A percentile compares a stretch with the other conserved stretches of the same genome.
phyloP scores from a whole-genome alignment of 1,140 invertebrate species.

The Diabrotica undecimpunctata region DNA sequence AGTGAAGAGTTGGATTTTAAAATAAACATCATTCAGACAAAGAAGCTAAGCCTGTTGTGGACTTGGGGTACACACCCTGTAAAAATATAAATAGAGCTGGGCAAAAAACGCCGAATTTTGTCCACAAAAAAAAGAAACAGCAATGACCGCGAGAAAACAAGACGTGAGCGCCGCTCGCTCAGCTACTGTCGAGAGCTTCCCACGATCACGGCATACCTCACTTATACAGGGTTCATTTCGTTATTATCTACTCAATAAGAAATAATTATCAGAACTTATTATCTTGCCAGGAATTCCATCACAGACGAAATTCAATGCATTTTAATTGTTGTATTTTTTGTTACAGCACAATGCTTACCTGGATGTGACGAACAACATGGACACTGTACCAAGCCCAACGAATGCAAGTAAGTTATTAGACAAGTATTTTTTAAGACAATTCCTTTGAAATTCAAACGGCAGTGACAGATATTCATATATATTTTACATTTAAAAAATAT shows the following conservation, averaged over 20 bases:
- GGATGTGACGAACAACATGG: conserved; percentile 88
- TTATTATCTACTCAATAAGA: conserved; percentile 24
- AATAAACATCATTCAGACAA: too few species aligned
- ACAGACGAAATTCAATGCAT: background rate
- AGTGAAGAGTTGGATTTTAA: too few species aligned
- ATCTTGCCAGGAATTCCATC: background rate
- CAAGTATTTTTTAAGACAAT: background rate
- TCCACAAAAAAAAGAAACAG: conserved; percentile 34
- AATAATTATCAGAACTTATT: conserved; percentile 15
- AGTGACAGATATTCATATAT: too few species aligned
- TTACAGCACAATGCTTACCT: conserved; percentile 85
- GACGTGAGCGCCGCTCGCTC: conserved; percentile 38
- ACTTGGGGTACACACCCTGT: background rate
- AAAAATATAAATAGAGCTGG: conserved; percentile 22
- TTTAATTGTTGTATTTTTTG: conserved; percentile 49
- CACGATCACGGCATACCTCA: conserved; percentile 45
- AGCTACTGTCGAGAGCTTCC: conserved; percentile 44
- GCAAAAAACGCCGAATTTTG: conserved; percentile 39
- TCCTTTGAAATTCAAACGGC: conserved; percentile 10
- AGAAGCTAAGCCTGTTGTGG: too few species aligned
- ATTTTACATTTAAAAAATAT: too few species aligned
- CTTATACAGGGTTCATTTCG: conserved; percentile 40
- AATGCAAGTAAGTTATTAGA: conserved; percentile 85
- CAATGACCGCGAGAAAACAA: conserved; percentile 40
- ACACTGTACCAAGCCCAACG: conserved; percentile 85